These are phyloP conservation scores for Cataglyphis albicans DNA, from an alignment of 2,888 invertebrate genomes.

Conservation along the genomic window DNA sequence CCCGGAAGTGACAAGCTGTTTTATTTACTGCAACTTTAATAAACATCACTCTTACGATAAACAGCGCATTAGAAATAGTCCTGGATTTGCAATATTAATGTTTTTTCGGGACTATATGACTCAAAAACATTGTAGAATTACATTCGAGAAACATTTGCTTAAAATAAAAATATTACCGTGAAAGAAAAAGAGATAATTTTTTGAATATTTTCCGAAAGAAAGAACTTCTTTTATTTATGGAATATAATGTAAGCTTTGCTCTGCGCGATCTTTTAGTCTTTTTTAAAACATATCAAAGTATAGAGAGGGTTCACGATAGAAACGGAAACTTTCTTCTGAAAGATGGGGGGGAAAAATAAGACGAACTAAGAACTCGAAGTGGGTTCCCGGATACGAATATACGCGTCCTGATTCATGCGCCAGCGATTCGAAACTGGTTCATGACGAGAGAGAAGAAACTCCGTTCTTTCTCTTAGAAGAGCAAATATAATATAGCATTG, in stretches of 20 bases:
- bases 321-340: conserved; percentile 42
- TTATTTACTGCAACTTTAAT: conserved; percentile 39
- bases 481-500: conserved; percentile 45
- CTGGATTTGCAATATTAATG: not conserved
- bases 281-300: conserved; percentile 35
- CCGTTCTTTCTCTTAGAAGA: conserved; percentile 46
- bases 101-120: not conserved
- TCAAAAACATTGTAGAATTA: conserved; percentile 1
- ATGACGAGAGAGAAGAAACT: conserved; percentile 44
- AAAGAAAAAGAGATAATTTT: not conserved
- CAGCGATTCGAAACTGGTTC: conserved; percentile 58
- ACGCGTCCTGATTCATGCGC: conserved; percentile 60
- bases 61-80: conserved; percentile 23
- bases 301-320: conserved; percentile 12
- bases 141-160: not conserved
- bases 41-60: conserved; percentile 29
- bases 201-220: not conserved
- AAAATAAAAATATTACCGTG: not conserved
- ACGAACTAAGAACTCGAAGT: conserved; percentile 43
- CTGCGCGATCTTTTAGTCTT: conserved; percentile 2
- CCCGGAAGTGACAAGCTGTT: conserved; percentile 25
- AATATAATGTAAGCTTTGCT: not conserved
- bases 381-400: conserved; percentile 57
- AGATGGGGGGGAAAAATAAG: conserved; percentile 25
- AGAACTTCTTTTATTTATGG: conserved; percentile 11